Conservation (phyloP, 1,140 invertebrate species). For the Leptonema lineaticorne region DNA sequence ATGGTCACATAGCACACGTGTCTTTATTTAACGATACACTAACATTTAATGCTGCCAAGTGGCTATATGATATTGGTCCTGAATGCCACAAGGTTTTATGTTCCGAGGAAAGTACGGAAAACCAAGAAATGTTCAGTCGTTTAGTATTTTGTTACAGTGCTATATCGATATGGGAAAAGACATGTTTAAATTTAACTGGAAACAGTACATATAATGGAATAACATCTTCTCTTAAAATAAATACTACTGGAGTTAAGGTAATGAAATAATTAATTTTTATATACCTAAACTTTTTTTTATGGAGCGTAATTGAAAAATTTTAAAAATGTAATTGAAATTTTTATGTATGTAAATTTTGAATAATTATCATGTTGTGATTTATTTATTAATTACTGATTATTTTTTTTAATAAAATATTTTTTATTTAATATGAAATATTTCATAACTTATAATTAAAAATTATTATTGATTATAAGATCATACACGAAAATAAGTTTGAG, state of each 20-base stretch:
- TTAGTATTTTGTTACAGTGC: conserved; percentile 58
- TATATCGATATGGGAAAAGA: conserved; percentile 54
- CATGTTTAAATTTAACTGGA: conserved; percentile 58
- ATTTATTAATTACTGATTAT: neutral
- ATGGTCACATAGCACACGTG: conserved; percentile 40
- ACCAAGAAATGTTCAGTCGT: conserved; percentile 45
- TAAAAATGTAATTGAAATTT: neutral
- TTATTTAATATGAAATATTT: neutral
- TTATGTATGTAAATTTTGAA: too few species aligned
- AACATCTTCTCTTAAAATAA: conserved; percentile 50
- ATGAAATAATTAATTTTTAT: conserved; percentile 1
- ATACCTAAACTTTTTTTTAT: neutral
- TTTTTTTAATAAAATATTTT: neutral
- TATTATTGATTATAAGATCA: neutral
- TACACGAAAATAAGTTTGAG: neutral
- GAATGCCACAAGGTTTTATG: conserved; percentile 35
- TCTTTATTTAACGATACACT: conserved; percentile 39
- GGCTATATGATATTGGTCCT: conserved; percentile 38
- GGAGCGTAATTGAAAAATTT: neutral
- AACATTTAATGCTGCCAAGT: conserved; percentile 33
- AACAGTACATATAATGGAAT: conserved; percentile 53
- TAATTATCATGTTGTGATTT: too few species aligned
- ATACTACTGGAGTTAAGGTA: conserved; percentile 56
- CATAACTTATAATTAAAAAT: too few species aligned
- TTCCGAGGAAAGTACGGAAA: conserved; percentile 36